These are phyloP conservation scores for Isichthys henryi DNA, from an alignment of 2,113 vertebrate species.

Conservation along the genomic window DNA sequence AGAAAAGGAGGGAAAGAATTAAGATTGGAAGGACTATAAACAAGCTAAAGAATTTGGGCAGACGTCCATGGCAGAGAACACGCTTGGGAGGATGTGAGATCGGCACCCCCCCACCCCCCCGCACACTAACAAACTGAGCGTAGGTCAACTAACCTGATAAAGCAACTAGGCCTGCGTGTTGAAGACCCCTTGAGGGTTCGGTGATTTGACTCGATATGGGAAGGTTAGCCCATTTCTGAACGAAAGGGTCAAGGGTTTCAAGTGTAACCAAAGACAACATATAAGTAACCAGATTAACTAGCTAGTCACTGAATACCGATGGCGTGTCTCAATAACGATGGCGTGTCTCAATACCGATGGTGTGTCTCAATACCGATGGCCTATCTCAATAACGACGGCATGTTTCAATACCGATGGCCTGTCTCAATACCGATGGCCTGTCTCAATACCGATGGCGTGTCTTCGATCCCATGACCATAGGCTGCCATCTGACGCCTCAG, in stretches of 20 bases:
- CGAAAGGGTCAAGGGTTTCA: neutral
- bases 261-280: neutral
- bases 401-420: no score
- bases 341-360: no score
- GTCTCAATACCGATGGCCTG: no score
- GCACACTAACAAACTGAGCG: neutral
- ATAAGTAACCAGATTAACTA: neutral
- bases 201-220: neutral
- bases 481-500: neutral
- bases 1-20: neutral
- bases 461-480: neutral
- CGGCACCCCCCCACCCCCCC: neutral
- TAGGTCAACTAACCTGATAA: neutral
- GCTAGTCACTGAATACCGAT: neutral
- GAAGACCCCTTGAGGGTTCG: neutral
- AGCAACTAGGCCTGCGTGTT: neutral
- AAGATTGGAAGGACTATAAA: conserved; percentile 1
- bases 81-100: neutral
- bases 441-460: neutral
- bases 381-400: no score
- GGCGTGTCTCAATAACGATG: no score
- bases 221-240: neutral
- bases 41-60: neutral
- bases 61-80: neutral
- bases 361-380: no score